Percentiles rank a stretch among this genome's conserved stretches.
Evolutionary conservation across 1,140 invertebrate species (phyloP).

Genomic region (Magallana angulata): DNA sequence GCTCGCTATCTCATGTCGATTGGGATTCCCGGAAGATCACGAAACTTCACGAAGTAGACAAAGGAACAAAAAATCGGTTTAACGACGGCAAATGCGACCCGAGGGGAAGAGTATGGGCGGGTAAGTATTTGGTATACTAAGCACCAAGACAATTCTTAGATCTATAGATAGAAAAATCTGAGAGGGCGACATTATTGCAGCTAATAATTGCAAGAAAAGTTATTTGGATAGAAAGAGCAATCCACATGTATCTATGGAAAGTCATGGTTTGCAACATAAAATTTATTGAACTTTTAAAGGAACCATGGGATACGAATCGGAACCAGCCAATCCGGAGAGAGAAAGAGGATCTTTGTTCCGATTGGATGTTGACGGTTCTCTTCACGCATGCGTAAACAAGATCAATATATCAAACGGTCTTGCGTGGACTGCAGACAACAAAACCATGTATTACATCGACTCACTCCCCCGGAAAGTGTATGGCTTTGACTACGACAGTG

Average conservation of each 20-base stretch:
- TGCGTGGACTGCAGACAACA: conserved; percentile 86
- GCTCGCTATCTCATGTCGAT: conserved; percentile 59
- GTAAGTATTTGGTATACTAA: conserved; percentile 67
- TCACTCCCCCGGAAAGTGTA: conserved; percentile 77
- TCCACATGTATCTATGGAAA: too few species aligned
- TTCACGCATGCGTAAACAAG: conserved; percentile 65
- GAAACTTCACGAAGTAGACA: conserved; percentile 83
- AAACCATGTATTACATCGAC: conserved; percentile 81
- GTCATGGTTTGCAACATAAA: too few species aligned
- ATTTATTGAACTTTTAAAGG: conserved; percentile 9
- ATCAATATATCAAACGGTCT: conserved; percentile 89
- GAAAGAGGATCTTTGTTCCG: conserved; percentile 72
- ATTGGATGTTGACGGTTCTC: conserved; percentile 67
- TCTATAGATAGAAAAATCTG: too few species aligned
- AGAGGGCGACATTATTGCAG: too few species aligned
- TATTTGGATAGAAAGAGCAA: too few species aligned
- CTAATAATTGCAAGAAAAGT: too few species aligned
- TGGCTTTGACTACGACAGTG: conserved; percentile 87
- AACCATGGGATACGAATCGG: conserved; percentile 50
- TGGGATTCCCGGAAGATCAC: conserved; percentile 56
- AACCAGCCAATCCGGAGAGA: conserved; percentile 42
- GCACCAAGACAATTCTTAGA: too few species aligned
- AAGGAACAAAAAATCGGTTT: conserved; percentile 83
- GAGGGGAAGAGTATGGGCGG: conserved; percentile 88
- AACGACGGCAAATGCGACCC: conserved; percentile 95